Evolutionary conservation across 1,140 invertebrate species (phyloP).

Genomic region (Lithobius niger): DNA sequence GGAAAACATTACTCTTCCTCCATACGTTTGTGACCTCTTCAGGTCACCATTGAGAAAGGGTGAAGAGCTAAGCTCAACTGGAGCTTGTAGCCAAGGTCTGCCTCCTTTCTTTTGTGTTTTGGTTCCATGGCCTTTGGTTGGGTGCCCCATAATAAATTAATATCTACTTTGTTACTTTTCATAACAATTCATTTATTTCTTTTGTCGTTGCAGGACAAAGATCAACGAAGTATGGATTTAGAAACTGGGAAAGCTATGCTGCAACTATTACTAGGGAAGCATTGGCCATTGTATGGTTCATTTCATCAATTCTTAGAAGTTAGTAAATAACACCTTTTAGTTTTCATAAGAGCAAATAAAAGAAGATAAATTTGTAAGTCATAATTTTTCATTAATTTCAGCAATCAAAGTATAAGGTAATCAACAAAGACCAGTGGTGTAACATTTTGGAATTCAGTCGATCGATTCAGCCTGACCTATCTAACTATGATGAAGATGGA

Average conservation of each 20-base stretch:
- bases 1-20: too few relatives aligned
- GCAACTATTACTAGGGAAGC: conserved; percentile 64
- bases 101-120: too few relatives aligned
- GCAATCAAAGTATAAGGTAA: conserved; percentile 80
- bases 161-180: too few relatives aligned
- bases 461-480: conserved; percentile 63
- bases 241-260: conserved; percentile 80
- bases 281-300: conserved; percentile 65
- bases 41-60: too few relatives aligned
- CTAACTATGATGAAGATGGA: conserved; percentile 83
- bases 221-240: conserved; percentile 86
- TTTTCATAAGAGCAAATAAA: too few relatives aligned
- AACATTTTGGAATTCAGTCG: conserved; percentile 88
- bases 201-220: conserved; percentile 57
- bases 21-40: too few relatives aligned
- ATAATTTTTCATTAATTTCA: too few relatives aligned
- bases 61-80: too few relatives aligned
- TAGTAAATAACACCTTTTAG: conserved; percentile 15
- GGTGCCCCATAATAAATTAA: too few relatives aligned
- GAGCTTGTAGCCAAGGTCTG: too few relatives aligned
- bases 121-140: too few relatives aligned
- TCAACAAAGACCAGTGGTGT: conserved; percentile 92
- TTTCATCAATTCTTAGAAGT: conserved; percentile 72
- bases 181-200: conserved; percentile 7
- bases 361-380: too few relatives aligned